phyloP scores from a whole-genome alignment of 2,113 vertebrate genomes.

The Dromas ardeola region DNA sequence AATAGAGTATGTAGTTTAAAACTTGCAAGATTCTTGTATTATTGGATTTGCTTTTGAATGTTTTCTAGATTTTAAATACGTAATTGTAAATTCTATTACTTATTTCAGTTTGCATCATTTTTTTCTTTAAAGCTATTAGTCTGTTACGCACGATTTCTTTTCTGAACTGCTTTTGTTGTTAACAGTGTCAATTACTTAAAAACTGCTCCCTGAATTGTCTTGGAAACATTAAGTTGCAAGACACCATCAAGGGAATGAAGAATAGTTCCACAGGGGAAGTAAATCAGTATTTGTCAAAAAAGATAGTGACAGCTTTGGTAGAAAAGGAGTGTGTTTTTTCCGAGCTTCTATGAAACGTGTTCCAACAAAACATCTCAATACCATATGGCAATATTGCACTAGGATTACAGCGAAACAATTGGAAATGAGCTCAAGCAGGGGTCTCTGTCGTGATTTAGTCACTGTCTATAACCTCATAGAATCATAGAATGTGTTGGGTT shows the following conservation, averaged over 20 bases:
- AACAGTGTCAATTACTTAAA: neutral
- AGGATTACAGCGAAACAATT: neutral
- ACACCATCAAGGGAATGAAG: neutral
- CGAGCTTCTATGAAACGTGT: neutral
- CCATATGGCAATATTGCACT: neutral
- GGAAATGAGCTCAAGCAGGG: neutral
- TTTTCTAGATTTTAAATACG: neutral
- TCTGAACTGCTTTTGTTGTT: neutral
- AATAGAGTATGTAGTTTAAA: neutral
- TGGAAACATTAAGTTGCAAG: neutral
- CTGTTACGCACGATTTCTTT: neutral
- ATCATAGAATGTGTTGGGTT: no score
- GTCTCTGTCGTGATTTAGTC: neutral
- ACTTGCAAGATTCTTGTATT: neutral
- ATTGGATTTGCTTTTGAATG: neutral
- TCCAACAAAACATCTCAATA: neutral
- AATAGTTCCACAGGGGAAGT: neutral
- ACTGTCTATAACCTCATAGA: neutral
- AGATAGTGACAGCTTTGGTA: neutral
- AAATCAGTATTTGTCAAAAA: neutral
- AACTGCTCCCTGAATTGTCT: neutral
- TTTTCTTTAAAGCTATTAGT: neutral
- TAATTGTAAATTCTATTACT: neutral
- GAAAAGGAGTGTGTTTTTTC: neutral
- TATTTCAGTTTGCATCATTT: neutral